Evolutionary conservation across 2,888 invertebrate genomes (phyloP), one percentile per base, ranked within the genome.

Genomic region (Alcis repandata): DNA sequence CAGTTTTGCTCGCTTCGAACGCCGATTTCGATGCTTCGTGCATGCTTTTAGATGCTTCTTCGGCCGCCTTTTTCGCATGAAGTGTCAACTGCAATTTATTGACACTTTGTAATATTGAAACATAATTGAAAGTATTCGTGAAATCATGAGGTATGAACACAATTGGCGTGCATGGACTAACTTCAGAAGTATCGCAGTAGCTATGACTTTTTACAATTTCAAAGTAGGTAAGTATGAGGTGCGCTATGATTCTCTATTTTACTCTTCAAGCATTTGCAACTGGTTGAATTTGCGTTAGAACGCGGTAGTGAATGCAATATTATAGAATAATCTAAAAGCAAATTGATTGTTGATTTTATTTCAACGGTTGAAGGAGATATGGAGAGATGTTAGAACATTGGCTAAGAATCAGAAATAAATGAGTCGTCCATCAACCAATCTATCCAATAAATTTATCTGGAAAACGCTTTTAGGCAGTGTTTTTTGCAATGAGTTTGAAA

Each of bases 61-160:
- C 97, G 0, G 98, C 97, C 0, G 97, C 97, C 82, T 97, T 97
- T 84, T 98, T 98, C 0, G 98, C 98, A 75, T 98, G 97, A 36
- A 96, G 94, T 0, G 98, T 98, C 1, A 98, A 91, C 97, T 97
- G 79, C 15, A 58, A 70, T 71, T 53, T 4, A 41, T 41, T 51
- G 9, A 17, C 32, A 49, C 17, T 32, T 22, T 27, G 27, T 45
- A 27, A 22, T n/a, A 22, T 43, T 11, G 17, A n/a, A 13, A 3
- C 7, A 20, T 2, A 13, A 20, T 7, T 48, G 20, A 11, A 13
- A 45, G 15, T 33, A 41, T 17, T 17, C 7, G 15, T 43, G n/a
- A 46, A 46, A 22, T 13, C n/a, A 0, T 22, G 6, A 43, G 2
- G 8, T 3, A 38, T 13, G 46, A 40, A 46, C 19, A 38, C 46